Evolutionary conservation across 2,888 invertebrate species (phyloP).

Genomic region (Drosophila suboccidentalis): DNA sequence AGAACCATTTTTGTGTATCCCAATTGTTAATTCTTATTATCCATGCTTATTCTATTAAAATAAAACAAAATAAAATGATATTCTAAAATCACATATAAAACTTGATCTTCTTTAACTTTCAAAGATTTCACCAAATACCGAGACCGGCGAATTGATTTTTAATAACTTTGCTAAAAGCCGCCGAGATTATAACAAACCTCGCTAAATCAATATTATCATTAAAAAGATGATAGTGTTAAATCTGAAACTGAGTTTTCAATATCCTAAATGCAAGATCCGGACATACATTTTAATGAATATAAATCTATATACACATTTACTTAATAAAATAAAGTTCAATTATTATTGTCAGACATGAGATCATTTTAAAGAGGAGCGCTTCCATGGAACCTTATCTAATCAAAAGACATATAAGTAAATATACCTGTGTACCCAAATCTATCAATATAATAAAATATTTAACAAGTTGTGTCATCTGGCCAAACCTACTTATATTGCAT

Average conservation of each 20-base stretch:
- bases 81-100: no score
- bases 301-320: neutral
- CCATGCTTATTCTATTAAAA: conserved; percentile 25
- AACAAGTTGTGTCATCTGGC: conserved; percentile 4
- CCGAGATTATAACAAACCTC: neutral
- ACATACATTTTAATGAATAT: conserved; percentile 3
- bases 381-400: conserved; percentile 48
- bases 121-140: no score
- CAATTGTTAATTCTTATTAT: conserved; percentile 40
- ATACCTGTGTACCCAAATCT: conserved; percentile 1
- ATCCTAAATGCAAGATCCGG: neutral
- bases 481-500: conserved; percentile 31
- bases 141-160: neutral
- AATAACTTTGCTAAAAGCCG: neutral
- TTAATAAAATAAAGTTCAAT: neutral
- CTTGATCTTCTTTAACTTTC: no score
- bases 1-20: conserved; percentile 31
- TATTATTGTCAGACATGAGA: conserved; percentile 22
- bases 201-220: neutral
- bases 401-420: conserved; percentile 18
- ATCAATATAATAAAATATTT: neutral
- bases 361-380: conserved; percentile 37
- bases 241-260: neutral
- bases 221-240: neutral
- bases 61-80: conserved; percentile 8